Evolutionary conservation across 2,797 vertebrate genomes (phyloP), one percentile per base, ranked within the genome.

Genomic region (Falco rusticolus): DNA sequence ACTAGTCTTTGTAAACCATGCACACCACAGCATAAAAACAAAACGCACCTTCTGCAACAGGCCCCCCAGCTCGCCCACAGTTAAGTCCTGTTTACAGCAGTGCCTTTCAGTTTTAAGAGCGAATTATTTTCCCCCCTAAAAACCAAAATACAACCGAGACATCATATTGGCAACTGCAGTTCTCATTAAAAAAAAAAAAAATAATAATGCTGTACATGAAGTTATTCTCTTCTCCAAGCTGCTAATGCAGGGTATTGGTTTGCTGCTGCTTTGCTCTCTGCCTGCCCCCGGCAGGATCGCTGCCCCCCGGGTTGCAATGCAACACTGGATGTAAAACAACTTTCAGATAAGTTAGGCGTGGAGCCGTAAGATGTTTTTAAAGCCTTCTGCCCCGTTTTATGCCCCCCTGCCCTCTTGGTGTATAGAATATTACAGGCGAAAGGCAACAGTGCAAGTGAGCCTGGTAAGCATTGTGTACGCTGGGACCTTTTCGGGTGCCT

Each of bases 1-100:
- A 90, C 95, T 97, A 89, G 95, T 93, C 93, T 97, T 95, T 95
- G 97, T 97, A 98, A 98, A 97, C 97, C 98, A 98, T 98, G 98
- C 98, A 98, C 95, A 97, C 97, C 97, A 97, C 97, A 97, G 97
- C 97, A 94, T 90, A 94, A 96, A 97, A 94, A 96, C 95, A 97
- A 92, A 95, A 95, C 45, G 96, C 91, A 97, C 89, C 87, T 94
- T 82, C 96, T 96, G 95, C 94, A 96, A 96, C 87, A 95, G 97
- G 97, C 94, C 93, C 84, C 84, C 54, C 61, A 71, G 74, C 86
- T 77, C 0, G 0, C 77, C 51, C 69, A 15, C 5, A 8, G 75
- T 66, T 87, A 84, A 84, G 76, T 94, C 97, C 97, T 95, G 91
- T 84, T 96, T 79, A 82, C 91, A 96, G 94, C 72, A 96, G 69